Evolutionary conservation across 2,797 vertebrate genomes (phyloP).

Genomic region (Capromys pilorides): DNA sequence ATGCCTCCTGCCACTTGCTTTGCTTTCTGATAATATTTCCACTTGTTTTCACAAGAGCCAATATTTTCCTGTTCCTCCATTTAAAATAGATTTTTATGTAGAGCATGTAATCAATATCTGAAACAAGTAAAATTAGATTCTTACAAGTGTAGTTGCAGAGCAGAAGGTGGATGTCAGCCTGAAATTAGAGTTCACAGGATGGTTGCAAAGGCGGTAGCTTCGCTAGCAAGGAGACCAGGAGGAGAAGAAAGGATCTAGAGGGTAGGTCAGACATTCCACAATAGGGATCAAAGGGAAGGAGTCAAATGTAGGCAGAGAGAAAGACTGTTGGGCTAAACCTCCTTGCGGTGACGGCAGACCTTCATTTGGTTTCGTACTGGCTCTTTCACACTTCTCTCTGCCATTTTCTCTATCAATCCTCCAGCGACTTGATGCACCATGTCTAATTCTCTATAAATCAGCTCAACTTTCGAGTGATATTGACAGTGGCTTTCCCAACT

Average conservation of each 20-base stretch:
- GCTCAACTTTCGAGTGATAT: slow-evolving; percentile 83
- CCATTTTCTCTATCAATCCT: slow-evolving; percentile 83
- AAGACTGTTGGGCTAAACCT: slow-evolving; percentile 68
- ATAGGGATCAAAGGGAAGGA: slow-evolving; percentile 60
- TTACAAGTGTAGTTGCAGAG: slow-evolving; percentile 73
- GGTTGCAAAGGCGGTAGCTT: background rate
- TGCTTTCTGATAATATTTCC: slow-evolving; percentile 49
- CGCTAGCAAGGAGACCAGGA: background rate
- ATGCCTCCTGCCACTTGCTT: background rate
- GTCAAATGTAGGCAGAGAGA: slow-evolving; percentile 73
- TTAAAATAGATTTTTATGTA: slow-evolving; percentile 76
- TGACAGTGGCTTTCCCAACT: slow-evolving; percentile 85
- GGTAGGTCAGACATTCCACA: slow-evolving; percentile 63
- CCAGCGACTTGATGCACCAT: slow-evolving; percentile 84
- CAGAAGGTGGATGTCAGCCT: background rate
- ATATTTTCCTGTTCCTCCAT: slow-evolving; percentile 69
- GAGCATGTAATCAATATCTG: slow-evolving; percentile 75
- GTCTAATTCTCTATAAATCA: slow-evolving; percentile 90
- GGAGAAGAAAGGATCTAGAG: accelerated
- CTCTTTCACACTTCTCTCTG: slow-evolving; percentile 74
- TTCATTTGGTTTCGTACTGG: slow-evolving; percentile 58
- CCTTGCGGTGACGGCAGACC: slow-evolving; percentile 71
- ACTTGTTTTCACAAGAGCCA: slow-evolving; percentile 60
- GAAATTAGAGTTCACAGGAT: background rate
- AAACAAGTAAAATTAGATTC: slow-evolving; percentile 77